Percentiles rank a stretch among this genome's conserved stretches.
Evolutionary conservation across 2,888 invertebrate species (phyloP).

Genomic region (Cephus nigrinus): DNA sequence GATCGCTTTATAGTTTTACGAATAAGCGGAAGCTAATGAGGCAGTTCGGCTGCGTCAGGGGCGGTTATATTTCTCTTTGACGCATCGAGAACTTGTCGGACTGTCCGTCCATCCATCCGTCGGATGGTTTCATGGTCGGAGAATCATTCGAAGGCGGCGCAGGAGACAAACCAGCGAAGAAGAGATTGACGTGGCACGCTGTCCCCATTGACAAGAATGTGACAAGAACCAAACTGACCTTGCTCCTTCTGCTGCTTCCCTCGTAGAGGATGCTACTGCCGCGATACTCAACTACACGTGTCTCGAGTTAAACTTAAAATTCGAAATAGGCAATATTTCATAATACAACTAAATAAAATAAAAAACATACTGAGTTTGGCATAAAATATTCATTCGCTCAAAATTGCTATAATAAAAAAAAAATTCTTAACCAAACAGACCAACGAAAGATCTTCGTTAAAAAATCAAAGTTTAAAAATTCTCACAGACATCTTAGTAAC

Average conservation of each 20-base stretch:
- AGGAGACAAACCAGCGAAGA: constrained; percentile 45
- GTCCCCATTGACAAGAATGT: constrained; percentile 65
- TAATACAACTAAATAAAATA: too few relatives aligned
- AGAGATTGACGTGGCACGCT: constrained; percentile 65
- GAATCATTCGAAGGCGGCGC: constrained; percentile 21
- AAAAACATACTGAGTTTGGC: too few relatives aligned
- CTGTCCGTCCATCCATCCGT: constrained; percentile 55
- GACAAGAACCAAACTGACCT: constrained; percentile 62
- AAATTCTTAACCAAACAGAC: too few relatives aligned
- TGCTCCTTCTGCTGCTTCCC: constrained; percentile 40
- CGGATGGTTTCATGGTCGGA: constrained; percentile 37
- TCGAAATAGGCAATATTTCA: too few relatives aligned
- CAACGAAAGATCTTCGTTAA: too few relatives aligned
- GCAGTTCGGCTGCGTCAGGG: constrained; percentile 56
- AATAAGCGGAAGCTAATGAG: constrained; percentile 63
- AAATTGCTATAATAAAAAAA: too few relatives aligned
- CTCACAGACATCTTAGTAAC: too few relatives aligned
- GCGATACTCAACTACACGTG: too few relatives aligned
- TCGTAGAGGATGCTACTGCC: constrained; percentile 16
- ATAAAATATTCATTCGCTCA: too few relatives aligned
- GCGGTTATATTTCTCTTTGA: constrained; percentile 66
- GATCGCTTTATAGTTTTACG: too few relatives aligned
- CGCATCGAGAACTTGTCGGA: constrained; percentile 60
- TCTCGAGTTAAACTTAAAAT: too few relatives aligned
- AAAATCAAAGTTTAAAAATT: too few relatives aligned